Conservation (phyloP, 2,113 vertebrate genomes). For the Cygnus atratus region DNA sequence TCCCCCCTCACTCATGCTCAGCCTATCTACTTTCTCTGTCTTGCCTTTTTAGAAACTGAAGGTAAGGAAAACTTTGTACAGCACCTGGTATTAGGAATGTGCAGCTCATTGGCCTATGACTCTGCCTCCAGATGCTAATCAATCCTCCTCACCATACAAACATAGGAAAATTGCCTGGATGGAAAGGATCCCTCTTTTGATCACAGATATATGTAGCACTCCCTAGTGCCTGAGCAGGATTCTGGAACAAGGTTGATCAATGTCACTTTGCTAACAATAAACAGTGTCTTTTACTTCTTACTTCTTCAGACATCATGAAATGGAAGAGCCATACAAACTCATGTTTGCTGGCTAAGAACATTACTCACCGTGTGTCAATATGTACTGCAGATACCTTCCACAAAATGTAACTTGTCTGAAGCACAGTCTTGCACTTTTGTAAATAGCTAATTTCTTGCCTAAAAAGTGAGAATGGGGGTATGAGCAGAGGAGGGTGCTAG, state of each 20-base stretch:
- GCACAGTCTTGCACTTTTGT: neutral
- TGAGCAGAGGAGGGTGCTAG: neutral
- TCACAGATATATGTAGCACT: neutral
- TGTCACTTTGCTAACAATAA: neutral
- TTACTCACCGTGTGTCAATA: neutral
- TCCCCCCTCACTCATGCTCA: neutral
- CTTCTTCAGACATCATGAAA: neutral
- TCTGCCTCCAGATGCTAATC: neutral
- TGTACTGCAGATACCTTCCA: neutral
- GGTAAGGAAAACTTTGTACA: neutral
- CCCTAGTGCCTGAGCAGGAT: neutral
- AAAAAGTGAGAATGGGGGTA: neutral
- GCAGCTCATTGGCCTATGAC: neutral
- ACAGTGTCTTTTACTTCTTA: neutral
- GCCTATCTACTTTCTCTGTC: neutral
- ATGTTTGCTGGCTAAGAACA: neutral
- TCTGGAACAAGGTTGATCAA: neutral
- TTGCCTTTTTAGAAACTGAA: neutral
- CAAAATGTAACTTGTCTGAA: conserved; percentile 8
- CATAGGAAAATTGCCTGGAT: neutral
- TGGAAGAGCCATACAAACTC: neutral
- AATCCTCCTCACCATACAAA: neutral
- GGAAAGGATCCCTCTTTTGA: neutral
- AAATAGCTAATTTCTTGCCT: neutral
- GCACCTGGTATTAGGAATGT: neutral